Conservation (phyloP, 2,888 invertebrate genomes). For the Willowsia nigromaculata region DNA sequence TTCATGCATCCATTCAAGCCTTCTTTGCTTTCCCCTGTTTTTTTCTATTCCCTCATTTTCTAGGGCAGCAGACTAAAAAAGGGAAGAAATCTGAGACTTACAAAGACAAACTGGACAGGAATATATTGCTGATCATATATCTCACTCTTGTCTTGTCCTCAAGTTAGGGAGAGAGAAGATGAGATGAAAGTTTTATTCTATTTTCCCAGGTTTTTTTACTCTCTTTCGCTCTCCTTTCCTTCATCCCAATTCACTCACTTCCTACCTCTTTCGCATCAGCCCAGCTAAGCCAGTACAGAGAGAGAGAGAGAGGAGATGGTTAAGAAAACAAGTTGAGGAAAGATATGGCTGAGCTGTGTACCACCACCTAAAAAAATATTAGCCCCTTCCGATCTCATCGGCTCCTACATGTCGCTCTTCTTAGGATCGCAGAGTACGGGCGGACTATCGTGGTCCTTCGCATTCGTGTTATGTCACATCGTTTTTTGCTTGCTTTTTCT, state of each 20-base stretch:
- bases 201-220: constrained; percentile 51
- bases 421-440: background rate
- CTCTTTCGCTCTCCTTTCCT: background rate
- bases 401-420: constrained; percentile 49
- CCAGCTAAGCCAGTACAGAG: background rate
- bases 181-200: constrained; percentile 71
- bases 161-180: constrained; percentile 60
- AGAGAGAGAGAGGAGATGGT: background rate
- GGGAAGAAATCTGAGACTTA: constrained; percentile 59
- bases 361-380: constrained; percentile 42
- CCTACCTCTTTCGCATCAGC: constrained; percentile 13
- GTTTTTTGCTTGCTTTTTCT: background rate
- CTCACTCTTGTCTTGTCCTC: constrained; percentile 73
- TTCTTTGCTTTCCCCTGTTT: background rate
- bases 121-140: constrained; percentile 76
- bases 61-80: constrained; percentile 49
- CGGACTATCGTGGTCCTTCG: background rate
- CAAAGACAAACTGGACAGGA: constrained; percentile 72
- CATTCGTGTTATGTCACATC: background rate
- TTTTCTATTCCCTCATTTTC: constrained; percentile 37
- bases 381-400: constrained; percentile 47
- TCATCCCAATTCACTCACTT: constrained; percentile 50
- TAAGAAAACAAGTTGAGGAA: constrained; percentile 4
- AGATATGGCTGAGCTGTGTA: background rate
- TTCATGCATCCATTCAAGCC: constrained; percentile 7